Evolutionary conservation across 2,888 invertebrate genomes (phyloP), one percentile per base, ranked within the genome.

Genomic region (Cistogaster globosa): DNA sequence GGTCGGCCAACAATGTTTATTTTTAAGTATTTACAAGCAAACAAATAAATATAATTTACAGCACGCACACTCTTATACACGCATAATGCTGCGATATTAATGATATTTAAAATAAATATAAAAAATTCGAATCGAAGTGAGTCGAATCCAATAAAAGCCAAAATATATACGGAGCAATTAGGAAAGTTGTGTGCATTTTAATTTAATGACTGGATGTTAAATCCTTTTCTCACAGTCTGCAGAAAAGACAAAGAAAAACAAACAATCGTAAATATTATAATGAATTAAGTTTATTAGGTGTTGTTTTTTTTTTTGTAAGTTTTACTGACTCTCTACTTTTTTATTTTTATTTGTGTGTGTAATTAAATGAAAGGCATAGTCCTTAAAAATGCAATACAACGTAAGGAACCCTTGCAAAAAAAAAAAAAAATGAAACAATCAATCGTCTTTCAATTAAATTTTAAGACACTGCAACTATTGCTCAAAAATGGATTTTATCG

Each of bases 21-120:
- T 71, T 42, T 65, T 65, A 65, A 48, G 57, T 20, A 71, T 58
- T 65, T 20, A 55, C 55, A 63, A 75, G 62, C 14, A 78, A 42
- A 53, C 26, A 69, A 78, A 62, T 7, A 71, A 78, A 63, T 5
- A 53, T 26, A 53, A 32, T 63, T 65, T 75, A 18, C 20, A 42
- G 16, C 42, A 5, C 16, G 16, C 45, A 32, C 16, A 55, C 45
- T 55, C n/a, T 62, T n/a, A 14, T 14, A 32, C 57, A 16, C 9
- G 16, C 36, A 69, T 45, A 36, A 53, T 32, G 20, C 45, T 45
- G 45, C 62, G 45, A 45, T 32, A 71, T 78, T 62, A 55, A 78
- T 78, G 62, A 62, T 69, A 62, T 69, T 78, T 55, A 62, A 78
- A 78, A 78, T 76, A 65, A 65, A 48, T 57, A 18, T 18, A 45